Percentiles rank a stretch among this genome's conserved stretches.
Conservation (phyloP, 2,888 invertebrate genomes). For the Ochlodes sylvanus region DNA sequence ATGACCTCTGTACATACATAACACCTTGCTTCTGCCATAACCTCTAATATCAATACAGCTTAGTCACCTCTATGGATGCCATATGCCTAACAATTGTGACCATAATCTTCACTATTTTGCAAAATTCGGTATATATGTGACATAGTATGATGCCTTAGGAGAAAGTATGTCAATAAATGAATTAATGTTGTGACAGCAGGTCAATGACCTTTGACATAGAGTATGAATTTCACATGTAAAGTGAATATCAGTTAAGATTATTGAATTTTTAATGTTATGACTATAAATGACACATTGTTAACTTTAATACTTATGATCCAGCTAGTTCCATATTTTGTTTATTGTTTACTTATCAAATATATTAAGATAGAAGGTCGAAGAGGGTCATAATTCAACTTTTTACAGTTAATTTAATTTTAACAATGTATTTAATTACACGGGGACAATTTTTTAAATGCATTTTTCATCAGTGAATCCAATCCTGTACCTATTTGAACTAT, state of each 20-base stretch:
- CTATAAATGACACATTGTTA: not conserved
- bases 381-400: no score
- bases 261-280: no score
- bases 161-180: conserved; percentile 20
- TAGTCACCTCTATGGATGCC: conserved; percentile 30
- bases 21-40: conserved; percentile 16
- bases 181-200: conserved; percentile 34
- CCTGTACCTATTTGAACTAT: no score
- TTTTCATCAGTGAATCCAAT: no score
- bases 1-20: not conserved
- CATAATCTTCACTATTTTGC: not conserved
- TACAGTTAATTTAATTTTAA: no score
- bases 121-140: not conserved
- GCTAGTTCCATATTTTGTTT: no score
- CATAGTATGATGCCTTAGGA: not conserved
- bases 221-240: conserved; percentile 11
- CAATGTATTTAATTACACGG: no score
- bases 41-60: conserved; percentile 28
- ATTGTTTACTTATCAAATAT: no score
- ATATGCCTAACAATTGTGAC: conserved; percentile 23
- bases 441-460: no score
- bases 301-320: no score
- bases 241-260: not conserved
- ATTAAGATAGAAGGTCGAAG: no score
- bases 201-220: conserved; percentile 32